phyloP scores from a whole-genome alignment of 2,113 vertebrate species.

The Ictidomys tridecemlineatus region DNA sequence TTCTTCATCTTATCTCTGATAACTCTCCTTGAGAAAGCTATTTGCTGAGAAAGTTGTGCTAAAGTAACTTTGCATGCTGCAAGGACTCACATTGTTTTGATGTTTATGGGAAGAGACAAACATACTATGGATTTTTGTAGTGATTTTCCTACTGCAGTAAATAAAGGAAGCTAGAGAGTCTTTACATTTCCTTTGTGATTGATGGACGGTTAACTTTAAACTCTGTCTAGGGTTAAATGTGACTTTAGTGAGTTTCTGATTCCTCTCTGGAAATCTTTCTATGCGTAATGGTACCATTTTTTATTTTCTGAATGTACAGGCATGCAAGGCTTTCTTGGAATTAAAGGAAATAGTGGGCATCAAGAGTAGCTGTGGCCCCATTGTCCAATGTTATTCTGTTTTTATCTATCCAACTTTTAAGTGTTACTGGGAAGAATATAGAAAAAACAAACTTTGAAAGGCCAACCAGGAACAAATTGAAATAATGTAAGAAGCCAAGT shows the following conservation, averaged over 20 bases:
- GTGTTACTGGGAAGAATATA: background rate
- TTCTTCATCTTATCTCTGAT: background rate
- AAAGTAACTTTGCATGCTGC: conserved; percentile 5
- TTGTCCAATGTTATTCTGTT: background rate
- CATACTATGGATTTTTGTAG: conserved; percentile 43
- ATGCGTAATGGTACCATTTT: conserved; percentile 26
- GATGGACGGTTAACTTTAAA: conserved; percentile 64
- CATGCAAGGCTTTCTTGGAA: conserved; percentile 18
- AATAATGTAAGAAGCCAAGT: background rate
- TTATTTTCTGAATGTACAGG: conserved; percentile 2
- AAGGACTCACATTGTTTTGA: conserved; percentile 50
- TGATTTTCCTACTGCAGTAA: conserved; percentile 30
- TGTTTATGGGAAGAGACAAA: conserved; percentile 52
- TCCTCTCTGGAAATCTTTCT: conserved; percentile 15
- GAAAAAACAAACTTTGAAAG: conserved; percentile 26
- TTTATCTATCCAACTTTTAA: conserved; percentile 42
- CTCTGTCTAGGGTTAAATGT: conserved; percentile 49
- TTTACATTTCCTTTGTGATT: conserved; percentile 43
- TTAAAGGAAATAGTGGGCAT: conserved; percentile 52
- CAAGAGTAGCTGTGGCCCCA: background rate
- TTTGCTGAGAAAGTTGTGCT: conserved; percentile 57
- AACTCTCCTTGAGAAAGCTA: conserved; percentile 24
- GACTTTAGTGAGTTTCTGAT: conserved; percentile 32
- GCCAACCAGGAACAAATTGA: conserved; percentile 44
- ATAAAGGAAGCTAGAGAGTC: conserved; percentile 57